phyloP scores from a whole-genome alignment of 2,888 invertebrate genomes.

The Sarcophaga subvicina region DNA sequence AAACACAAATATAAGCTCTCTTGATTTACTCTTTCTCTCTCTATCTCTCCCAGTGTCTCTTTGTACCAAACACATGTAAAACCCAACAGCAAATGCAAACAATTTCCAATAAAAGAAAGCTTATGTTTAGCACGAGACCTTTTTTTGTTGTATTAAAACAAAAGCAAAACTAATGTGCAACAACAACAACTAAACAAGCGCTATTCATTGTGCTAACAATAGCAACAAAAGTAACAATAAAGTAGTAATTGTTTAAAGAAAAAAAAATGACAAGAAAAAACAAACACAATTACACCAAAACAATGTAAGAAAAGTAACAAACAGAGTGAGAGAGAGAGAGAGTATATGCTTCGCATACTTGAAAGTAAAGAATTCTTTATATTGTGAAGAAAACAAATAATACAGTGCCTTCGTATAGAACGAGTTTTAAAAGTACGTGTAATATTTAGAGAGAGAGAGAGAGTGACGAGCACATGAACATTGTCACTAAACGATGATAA shows the following conservation, averaged over 20 bases:
- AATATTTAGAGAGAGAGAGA: no score
- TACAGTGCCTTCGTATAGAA: no score
- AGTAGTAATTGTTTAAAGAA: not conserved
- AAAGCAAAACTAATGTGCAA: not conserved
- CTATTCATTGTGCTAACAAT: not conserved
- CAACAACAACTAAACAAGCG: not conserved
- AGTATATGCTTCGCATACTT: no score
- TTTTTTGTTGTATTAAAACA: conserved; percentile 17
- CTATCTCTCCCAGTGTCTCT: not conserved
- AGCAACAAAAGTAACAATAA: not conserved
- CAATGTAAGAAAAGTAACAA: no score
- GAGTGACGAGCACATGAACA: no score
- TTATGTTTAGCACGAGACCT: conserved; percentile 51
- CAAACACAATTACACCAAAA: no score
- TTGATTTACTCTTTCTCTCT: not conserved
- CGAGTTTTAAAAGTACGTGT: no score
- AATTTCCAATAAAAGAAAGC: conserved; percentile 17
- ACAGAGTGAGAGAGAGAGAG: no score
- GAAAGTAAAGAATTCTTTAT: no score
- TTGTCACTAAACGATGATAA: no score
- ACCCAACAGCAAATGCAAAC: not conserved
- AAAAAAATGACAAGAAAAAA: no score
- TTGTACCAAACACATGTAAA: not conserved
- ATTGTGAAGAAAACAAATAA: no score
- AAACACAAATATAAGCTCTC: not conserved